Base-by-base conservation (phyloP, 2,113 vertebrate species). In the Daphoenositta chrysoptera region DNA sequence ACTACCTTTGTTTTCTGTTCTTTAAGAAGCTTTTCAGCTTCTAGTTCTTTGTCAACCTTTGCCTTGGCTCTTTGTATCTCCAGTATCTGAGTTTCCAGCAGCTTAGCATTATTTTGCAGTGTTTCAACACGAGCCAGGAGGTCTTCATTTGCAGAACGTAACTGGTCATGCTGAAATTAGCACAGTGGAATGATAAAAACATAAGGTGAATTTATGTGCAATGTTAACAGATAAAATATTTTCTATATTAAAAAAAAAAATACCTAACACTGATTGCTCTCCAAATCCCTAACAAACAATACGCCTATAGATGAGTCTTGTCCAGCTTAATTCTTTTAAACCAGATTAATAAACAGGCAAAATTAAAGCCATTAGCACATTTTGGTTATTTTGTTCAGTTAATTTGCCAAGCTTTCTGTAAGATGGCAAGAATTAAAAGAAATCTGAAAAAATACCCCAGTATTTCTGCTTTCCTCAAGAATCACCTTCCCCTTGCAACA, bases 1-100 rank as follows among this genome's bases (percentile, higher is more conserved):
- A 76, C 70, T 98, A 99, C 99, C 99, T 99, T 99, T 44, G 98
- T 97, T 89, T 99, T 99, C 93, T 99, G 99, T 35, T 99, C 99
- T 95, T 98, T 99, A 44, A 99, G 95, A 79, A 98, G 91, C 92
- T 97, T 98, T 96, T 99, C 99, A 44, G 98, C 96, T 96, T 99
- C 98, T 33, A 99, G 95, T 50, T 99, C 99, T 97, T 98, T 98
- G 40, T 99, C 99, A 63, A 97, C 81, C 73, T 95, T 95, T 79
- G 96, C 93, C 86, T 98, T 98, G 37, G 98, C 98, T 97, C 69
- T 99, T 71, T 98, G 98, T 21, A 97, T 92, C 87, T 99, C 99
- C 94, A 99, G 96, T 89, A 98, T 97, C 88, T 99, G 99, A 33
- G 92, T 54, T 97, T 99, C 99, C 94, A 99, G 96, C 91, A 99